Conservation (phyloP, 1,140 invertebrate species). For the Achatina immaculata region DNA sequence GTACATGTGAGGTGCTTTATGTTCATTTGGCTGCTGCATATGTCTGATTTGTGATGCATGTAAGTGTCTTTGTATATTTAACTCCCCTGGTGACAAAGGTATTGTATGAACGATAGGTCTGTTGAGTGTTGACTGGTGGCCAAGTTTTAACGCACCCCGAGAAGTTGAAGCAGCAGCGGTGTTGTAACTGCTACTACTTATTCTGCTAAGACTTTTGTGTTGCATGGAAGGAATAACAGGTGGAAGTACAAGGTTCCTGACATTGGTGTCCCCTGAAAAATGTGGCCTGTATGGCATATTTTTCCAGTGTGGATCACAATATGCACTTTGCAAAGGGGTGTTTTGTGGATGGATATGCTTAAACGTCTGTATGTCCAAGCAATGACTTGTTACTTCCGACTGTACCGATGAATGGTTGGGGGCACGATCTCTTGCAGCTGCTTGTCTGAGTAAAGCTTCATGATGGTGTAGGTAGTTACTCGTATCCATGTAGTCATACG, state of each 20-base stretch:
- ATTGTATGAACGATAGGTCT: neutral
- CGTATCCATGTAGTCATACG: no score
- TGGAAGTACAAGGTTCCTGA: neutral
- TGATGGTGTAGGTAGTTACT: no score
- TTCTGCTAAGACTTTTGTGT: neutral
- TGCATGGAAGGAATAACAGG: neutral
- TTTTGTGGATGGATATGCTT: neutral
- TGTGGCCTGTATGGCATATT: neutral
- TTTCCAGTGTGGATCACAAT: neutral
- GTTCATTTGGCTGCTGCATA: neutral
- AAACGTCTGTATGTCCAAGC: neutral
- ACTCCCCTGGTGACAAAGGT: neutral
- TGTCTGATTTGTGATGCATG: neutral
- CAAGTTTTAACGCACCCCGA: no score
- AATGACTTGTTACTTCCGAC: neutral
- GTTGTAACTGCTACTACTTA: neutral
- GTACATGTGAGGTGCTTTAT: neutral
- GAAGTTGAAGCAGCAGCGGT: neutral
- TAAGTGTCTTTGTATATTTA: neutral
- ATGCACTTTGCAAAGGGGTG: neutral
- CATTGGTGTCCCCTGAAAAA: neutral
- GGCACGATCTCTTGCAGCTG: no score
- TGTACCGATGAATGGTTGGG: no score
- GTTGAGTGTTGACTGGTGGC: neutral
- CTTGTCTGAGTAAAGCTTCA: no score